Percentiles rank a stretch among this genome's conserved stretches.
These are phyloP conservation scores for Egretta garzetta DNA, from an alignment of 2,113 vertebrate genomes.

Conservation along the genomic window DNA sequence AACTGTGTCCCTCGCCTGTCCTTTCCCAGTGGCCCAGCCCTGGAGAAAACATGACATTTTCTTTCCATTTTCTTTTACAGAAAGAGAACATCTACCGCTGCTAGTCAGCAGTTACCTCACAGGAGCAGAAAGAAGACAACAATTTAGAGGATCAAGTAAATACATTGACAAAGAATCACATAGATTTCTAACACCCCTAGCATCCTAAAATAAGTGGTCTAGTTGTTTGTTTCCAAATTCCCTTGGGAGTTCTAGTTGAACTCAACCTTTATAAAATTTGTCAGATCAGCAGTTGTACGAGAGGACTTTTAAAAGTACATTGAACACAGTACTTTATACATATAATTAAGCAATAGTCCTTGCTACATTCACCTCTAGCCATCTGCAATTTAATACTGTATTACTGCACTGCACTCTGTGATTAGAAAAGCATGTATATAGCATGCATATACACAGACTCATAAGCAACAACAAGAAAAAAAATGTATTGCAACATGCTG, in stretches of 20 bases:
- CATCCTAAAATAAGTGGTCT: background rate
- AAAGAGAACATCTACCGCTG: background rate
- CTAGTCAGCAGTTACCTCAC: background rate
- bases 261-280: background rate
- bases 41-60: background rate
- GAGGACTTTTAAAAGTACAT: background rate
- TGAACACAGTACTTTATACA: background rate
- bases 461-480: background rate
- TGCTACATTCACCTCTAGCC: background rate
- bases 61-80: background rate
- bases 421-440: conserved; percentile 10
- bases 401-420: background rate
- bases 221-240: background rate
- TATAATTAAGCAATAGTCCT: background rate
- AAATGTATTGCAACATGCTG: background rate
- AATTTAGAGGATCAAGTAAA: background rate
- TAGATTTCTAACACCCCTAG: background rate
- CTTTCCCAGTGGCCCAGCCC: background rate
- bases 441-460: background rate
- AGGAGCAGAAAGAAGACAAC: background rate
- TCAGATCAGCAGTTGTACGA: background rate
- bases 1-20: background rate
- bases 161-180: background rate
- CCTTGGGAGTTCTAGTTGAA: background rate
- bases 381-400: conserved; percentile 8